Conservation (phyloP, 1,140 invertebrate species). For the Heterodera carotae region DNA sequence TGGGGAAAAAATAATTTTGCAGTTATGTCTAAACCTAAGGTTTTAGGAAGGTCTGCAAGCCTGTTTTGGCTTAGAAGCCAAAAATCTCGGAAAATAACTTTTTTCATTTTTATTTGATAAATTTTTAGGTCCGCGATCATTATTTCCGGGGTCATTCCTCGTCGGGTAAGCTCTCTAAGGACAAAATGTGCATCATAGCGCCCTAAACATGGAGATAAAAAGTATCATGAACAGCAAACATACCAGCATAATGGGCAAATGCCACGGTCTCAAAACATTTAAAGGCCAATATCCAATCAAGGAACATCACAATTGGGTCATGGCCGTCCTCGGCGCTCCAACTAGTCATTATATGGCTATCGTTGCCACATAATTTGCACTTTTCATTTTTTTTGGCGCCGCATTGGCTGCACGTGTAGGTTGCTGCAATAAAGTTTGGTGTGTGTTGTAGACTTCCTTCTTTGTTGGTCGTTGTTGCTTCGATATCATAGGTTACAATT, state of each 20-base stretch:
- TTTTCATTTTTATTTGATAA: neutral
- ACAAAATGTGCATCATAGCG: slow-evolving; percentile 10
- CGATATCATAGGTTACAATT: neutral
- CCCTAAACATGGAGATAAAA: neutral
- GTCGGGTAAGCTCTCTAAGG: neutral
- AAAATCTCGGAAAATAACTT: neutral
- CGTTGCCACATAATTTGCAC: neutral
- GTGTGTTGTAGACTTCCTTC: neutral
- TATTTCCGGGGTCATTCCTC: neutral
- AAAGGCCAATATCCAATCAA: neutral
- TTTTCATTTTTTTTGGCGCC: neutral
- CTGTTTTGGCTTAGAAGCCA: neutral
- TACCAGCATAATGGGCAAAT: neutral
- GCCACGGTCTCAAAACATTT: neutral
- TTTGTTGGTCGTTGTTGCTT: neutral
- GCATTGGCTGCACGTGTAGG: neutral
- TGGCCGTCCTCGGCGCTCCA: neutral
- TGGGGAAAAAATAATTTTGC: slow-evolving; percentile 8
- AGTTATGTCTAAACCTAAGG: neutral
- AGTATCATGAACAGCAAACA: too few relatives aligned
- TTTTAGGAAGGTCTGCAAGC: neutral
- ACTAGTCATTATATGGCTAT: neutral
- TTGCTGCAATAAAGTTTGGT: neutral
- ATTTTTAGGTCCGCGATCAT: neutral
- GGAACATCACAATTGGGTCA: neutral